Evolutionary conservation across 2,113 vertebrate genomes (phyloP), one percentile per base, ranked within the genome.

Genomic region (Peromyscus polionotus): DNA sequence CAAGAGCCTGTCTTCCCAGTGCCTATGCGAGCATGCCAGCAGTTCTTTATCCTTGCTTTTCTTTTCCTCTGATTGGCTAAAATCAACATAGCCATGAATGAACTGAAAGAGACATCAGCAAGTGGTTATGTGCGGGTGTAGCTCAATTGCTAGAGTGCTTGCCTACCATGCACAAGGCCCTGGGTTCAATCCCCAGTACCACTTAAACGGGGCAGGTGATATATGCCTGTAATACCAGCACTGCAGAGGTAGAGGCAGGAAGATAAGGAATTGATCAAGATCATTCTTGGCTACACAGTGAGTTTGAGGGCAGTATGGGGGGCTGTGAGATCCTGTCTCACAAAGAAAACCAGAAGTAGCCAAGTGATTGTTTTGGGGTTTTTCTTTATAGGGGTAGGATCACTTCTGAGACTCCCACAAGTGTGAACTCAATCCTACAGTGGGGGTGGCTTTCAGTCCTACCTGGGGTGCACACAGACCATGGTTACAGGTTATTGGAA

Each of bases 401-500:
- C 59, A 31, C 42, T 65, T 65, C 59, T 61, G 80, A 83, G 54
- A 83, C 22, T 28, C 54, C 10, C 5, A 11, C 33, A 61, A 61
- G 57, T 26, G 3, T 1, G 79, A 24, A 5, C 28, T 77, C 77
- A 24, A 26, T 28, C 1, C 0, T 31, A 6, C 0, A 4, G 17
- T 16, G 33, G 39, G 36, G 17, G 65, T 7, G 26, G 8, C 22
- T 93, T 77, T 0, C 0, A 39, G 26, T 7, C 22, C 51, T 5
- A 5, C 13, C 59, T 51, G 16, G 16, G n/a, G 0, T 13, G 13
- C 11, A 13, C 16, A 7, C 14, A 22, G 13, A 33, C 59, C 0
- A 0, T 4, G 2, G 36, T 1, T 4, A 16, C 20, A 1, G 75
- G n/a, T 73, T 7, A 0, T 36, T 0, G 59, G 31, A 20, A 5